These are phyloP conservation scores for Apoderus coryli DNA, from an alignment of 2,888 invertebrate genomes.

Conservation along the genomic window DNA sequence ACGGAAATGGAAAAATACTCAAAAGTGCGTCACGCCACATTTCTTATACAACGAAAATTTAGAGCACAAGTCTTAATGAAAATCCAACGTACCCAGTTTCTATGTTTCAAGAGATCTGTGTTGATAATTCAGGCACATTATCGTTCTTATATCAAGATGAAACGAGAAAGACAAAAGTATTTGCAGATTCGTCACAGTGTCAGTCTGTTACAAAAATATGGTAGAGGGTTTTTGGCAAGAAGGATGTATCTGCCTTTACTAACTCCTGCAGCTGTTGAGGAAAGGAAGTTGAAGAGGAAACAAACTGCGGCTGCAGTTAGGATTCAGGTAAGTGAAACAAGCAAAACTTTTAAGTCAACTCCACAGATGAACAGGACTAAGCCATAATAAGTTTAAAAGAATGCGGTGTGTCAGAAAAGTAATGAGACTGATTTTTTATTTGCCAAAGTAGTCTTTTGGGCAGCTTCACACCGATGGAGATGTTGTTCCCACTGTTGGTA, in stretches of 20 bases:
- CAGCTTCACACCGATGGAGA: too few species aligned
- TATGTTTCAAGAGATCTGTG: conserved; percentile 28
- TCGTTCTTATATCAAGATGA: conserved; percentile 22
- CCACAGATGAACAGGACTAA: too few species aligned
- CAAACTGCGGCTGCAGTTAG: conserved; percentile 39
- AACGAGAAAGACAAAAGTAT: conserved; percentile 19
- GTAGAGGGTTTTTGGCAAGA: conserved; percentile 20
- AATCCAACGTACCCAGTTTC: conserved; percentile 29
- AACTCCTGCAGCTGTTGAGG: conserved; percentile 23
- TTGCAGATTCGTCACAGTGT: conserved; percentile 21
- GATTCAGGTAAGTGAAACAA: conserved; percentile 42
- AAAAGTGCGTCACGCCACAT: conserved; percentile 4
- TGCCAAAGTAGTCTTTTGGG: too few species aligned
- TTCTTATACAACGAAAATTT: conserved; percentile 10
- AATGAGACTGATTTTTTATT: too few species aligned
- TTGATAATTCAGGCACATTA: conserved; percentile 34
- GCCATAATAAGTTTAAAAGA: too few species aligned
- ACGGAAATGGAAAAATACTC: conserved; percentile 11
- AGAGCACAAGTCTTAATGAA: conserved; percentile 27
- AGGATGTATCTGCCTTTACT: conserved; percentile 20
- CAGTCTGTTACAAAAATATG: conserved; percentile 31
- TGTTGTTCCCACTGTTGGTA: too few species aligned
- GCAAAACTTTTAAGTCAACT: conserved; percentile 12
- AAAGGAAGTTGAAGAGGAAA: conserved; percentile 32
- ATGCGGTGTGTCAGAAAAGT: too few species aligned